Evolutionary conservation across 2,888 invertebrate genomes (phyloP), one percentile per base, ranked within the genome.

Genomic region (Anaspis maculata): DNA sequence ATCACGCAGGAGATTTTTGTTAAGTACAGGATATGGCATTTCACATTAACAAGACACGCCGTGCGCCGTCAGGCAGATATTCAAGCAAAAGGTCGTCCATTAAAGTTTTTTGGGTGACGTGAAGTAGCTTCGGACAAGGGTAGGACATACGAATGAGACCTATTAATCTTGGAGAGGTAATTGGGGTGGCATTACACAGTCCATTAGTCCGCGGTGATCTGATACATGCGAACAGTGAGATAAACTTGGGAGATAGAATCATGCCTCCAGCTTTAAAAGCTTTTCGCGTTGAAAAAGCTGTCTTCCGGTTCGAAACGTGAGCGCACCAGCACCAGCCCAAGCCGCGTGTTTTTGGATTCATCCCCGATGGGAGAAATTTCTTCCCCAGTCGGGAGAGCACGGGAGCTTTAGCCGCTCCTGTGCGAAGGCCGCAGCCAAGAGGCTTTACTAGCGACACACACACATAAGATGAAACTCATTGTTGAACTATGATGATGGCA

Each of bases 181-280:
- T 48, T 48, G 48, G 44, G 46, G 48, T 42, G 38, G 40, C 42
- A 48, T 48, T 46, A 48, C 48, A 48, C 48, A 44, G 43, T 52
- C 44, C 45, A 48, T 48, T 48, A 48, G 46, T 42, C 39, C 33
- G 33, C 29, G 45, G 38, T 43, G 48, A 48, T 48, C 45, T 43
- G 46, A 48, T 48, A 46, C 46, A 44, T 42, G 42, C 42, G 39
- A 45, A 45, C 45, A 39, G 34, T 34, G 15, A 45, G 42, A 45
- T 45, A 45, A 42, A 43, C 45, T 39, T 19, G 15, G n/a, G 14
- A 26, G 37, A 39, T 37, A 32, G 37, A 32, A 35, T 31, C 40
- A 45, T 39, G 39, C 41, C n/a, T n/a, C n/a, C 37, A 40, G 41
- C 38, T 41, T 41, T 46, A 39, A 46, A 46, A 43, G 39, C 37